Conservation (phyloP, 2,888 invertebrate genomes). For the Tipula unca region DNA sequence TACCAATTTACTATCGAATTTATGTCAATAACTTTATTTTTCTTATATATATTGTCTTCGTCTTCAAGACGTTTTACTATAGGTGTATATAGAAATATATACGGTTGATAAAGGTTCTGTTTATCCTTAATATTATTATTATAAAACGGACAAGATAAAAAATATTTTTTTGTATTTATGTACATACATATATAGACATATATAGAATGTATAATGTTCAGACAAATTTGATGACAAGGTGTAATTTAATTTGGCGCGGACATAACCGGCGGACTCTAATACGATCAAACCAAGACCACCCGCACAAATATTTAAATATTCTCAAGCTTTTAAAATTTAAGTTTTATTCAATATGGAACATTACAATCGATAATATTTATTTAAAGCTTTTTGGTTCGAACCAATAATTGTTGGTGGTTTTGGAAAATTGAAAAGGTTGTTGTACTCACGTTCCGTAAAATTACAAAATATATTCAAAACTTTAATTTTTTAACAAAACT, state of each 20-base stretch:
- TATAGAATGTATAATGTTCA: no score
- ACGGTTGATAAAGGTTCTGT: neutral
- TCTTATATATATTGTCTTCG: neutral
- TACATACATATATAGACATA: no score
- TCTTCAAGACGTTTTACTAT: neutral
- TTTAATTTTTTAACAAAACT: neutral
- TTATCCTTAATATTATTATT: neutral
- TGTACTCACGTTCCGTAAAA: no score
- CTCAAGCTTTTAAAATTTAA: no score
- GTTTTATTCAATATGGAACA: neutral
- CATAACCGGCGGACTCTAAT: neutral
- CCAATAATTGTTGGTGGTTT: neutral
- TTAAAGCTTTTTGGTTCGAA: neutral
- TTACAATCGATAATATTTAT: neutral
- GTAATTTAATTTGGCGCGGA: neutral
- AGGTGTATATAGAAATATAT: neutral
- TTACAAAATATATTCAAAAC: neutral
- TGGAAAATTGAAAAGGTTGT: neutral
- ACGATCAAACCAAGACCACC: neutral
- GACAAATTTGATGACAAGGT: neutral
- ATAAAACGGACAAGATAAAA: neutral
- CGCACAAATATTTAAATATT: neutral
- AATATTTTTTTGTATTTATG: no score
- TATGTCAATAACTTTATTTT: neutral
- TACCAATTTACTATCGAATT: neutral